Evolutionary conservation across 2,888 invertebrate species (phyloP), one percentile per base, ranked within the genome.

Genomic region (Hydropsyche betteni): DNA sequence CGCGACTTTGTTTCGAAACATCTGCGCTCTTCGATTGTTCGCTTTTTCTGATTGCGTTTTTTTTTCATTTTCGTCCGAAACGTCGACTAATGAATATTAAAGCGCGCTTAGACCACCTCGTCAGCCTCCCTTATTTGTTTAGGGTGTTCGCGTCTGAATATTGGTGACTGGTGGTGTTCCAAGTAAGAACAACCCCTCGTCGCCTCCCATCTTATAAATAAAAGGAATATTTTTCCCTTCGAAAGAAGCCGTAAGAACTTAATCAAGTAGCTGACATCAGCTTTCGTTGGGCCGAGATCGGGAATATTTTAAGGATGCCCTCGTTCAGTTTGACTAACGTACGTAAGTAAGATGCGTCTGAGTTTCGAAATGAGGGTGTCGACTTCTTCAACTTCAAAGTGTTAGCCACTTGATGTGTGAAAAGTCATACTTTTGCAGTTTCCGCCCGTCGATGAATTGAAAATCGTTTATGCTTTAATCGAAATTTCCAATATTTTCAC

Each of bases 231-330:
- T 78, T 78, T 77, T 78, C 77, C 79, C 76, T 75, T 51, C 78
- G 69, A 76, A 75, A 75, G 76, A 76, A 74, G 77, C 75, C 73
- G 74, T 78, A 78, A 79, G 79, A 79, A 78, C 79, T 79, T 79
- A 79, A 79, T 79, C 79, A 79, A 79, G 79, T 79, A 78, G 77
- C 79, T 79, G 78, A 79, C 79, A 78, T 78, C 78, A 79, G 78
- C 79, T 76, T 71, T 79, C 77, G 71, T 64, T 70, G 64, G 61
- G 12, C 51, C 12, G 38, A 55, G 68, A 73, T 70, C 70, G 74
- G 64, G 77, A 76, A 78, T 78, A 78, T 75, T 77, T 78, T 50
- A 79, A 77, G 77, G 75, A 74, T 58, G 74, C 61, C 79, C 74
- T 74, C 69, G 74, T 75, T 64, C 64, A 72, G 78, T 77, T 74